phyloP scores from a whole-genome alignment of 2,113 vertebrate genomes.

The Phalacrocorax aristotelis region DNA sequence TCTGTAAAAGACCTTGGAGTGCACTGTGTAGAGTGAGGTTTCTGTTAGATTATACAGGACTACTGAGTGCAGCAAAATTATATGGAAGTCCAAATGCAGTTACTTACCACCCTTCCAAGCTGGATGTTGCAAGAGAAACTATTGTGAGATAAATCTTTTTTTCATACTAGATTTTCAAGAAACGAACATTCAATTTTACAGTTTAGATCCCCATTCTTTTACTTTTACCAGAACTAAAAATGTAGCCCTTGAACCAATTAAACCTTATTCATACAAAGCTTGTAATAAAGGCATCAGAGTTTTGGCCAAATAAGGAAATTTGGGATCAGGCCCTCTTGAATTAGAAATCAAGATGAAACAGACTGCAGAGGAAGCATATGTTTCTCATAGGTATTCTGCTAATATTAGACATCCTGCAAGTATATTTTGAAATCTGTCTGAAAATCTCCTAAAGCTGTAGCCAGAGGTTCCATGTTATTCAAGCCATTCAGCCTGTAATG shows the following conservation, averaged over 20 bases:
- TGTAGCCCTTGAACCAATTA: neutral
- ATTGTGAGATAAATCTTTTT: neutral
- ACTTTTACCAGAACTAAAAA: neutral
- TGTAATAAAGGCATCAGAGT: neutral
- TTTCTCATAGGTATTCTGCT: neutral
- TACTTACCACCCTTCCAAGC: neutral
- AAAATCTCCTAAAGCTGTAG: neutral
- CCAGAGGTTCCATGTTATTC: neutral
- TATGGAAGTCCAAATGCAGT: neutral
- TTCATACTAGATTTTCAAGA: neutral
- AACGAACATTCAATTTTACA: neutral
- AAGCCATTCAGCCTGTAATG: neutral
- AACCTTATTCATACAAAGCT: neutral
- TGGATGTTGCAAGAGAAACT: neutral
- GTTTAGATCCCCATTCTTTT: neutral
- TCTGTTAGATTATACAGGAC: neutral
- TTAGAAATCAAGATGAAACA: neutral
- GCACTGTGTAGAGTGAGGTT: neutral
- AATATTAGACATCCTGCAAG: neutral
- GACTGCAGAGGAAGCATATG: neutral
- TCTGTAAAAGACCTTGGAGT: neutral
- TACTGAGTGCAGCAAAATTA: neutral
- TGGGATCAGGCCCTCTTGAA: neutral
- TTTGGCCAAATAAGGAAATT: neutral
- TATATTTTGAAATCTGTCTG: neutral